Base-by-base conservation (phyloP, 2,113 vertebrate species). In the Phodopus roborovskii region DNA sequence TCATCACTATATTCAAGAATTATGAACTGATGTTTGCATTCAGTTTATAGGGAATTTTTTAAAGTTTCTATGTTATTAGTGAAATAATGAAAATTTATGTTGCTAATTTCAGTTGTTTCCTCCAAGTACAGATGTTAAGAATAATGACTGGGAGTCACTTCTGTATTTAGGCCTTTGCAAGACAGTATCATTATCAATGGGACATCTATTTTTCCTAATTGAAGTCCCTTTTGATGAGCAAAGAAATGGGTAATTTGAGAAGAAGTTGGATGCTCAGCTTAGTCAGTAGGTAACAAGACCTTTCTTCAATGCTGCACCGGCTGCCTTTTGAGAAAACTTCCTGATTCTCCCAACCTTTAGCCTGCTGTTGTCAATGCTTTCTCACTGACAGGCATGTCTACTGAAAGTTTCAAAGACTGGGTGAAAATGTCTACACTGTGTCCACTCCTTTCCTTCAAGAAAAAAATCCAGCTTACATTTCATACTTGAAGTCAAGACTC, bases 261-360 rank as follows among this genome's bases (percentile, higher is more conserved):
- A 45, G 5, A 84, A 45, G 5, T 45, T 26, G 33, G 26, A 45
- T 50, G 42, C 11, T 68, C 28, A 86, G 10, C 62, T 66, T 66
- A 36, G 26, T 50, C 84, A 70, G 30, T 50, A 36, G 30, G 30
- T 11, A 70, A 50, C 64, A 70, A 45, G 30, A 3, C 45, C 2
- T 68, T 66, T 33, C 39, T 85, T 5, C 3, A 0, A 8, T 42
- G 12, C 28, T 9, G 3, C 5, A 33, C 1, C 39, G 33, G 1
- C 45, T 53, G 26, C 30, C 12, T n/a, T 42, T 70, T 70, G 45
- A 50, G 45, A 70, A 53, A 11, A 50, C 11, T 50, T 68, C 48
- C 17, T 70, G 3, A 36, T 66, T 36, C 45, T 70, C 20, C 2
- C 5, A 12, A 7, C 20, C 45, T 70, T 85, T 7, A 66, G 8